These are phyloP conservation scores for Cyprinodon variegatus DNA, from an alignment of 2,113 vertebrate species.

Conservation along the genomic window DNA sequence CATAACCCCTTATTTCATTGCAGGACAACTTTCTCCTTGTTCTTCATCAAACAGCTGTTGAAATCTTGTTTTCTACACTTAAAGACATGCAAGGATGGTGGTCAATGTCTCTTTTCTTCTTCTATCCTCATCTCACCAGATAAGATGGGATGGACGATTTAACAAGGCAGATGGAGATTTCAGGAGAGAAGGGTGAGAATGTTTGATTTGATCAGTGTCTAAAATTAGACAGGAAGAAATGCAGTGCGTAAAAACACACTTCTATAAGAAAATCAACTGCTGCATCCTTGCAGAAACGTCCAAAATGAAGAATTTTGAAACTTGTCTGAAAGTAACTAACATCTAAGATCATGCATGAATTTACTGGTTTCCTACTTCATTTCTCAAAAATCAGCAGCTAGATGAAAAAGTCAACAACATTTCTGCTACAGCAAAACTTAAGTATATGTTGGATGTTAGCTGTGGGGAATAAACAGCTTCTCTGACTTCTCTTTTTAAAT, in stretches of 20 bases:
- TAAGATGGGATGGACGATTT: conserved; percentile 82
- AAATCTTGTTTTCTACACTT: conserved; percentile 27
- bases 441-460: conserved; percentile 39
- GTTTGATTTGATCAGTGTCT: conserved; percentile 19
- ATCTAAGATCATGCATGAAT: conserved; percentile 52
- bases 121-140: conserved; percentile 62
- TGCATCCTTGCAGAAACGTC: not conserved
- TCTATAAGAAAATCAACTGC: not conserved
- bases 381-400: conserved; percentile 16
- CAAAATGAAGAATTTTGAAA: not conserved
- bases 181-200: conserved; percentile 77
- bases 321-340: conserved; percentile 1
- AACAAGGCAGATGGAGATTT: conserved; percentile 70
- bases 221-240: not conserved
- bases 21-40: conserved; percentile 6
- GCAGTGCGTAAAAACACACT: not conserved
- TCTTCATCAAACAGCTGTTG: conserved; percentile 22
- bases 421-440: conserved; percentile 33
- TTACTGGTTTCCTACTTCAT: conserved; percentile 50
- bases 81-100: conserved; percentile 5
- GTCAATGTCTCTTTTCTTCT: not conserved
- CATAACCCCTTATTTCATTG: conserved; percentile 19
- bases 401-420: conserved; percentile 6
- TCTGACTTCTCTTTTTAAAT: conserved; percentile 15
- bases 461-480: conserved; percentile 35